These are phyloP conservation scores for Drosophila setosimentum DNA, from an alignment of 2,888 invertebrate genomes.

Conservation along the genomic window DNA sequence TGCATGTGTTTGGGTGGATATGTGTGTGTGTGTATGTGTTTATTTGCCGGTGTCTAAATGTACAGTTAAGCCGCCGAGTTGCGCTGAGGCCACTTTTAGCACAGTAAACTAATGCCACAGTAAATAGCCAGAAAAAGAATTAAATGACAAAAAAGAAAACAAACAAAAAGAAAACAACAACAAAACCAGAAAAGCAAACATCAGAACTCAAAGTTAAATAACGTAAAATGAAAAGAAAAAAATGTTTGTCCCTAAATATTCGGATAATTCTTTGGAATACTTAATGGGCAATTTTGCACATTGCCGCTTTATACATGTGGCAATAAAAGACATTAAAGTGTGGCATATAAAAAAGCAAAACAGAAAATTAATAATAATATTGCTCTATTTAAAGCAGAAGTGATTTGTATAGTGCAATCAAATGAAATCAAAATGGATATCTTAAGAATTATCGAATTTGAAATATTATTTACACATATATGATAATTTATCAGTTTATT, in stretches of 20 bases:
- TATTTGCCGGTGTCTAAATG: conserved; percentile 22
- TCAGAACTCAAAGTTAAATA: conserved; percentile 2
- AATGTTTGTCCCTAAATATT: conserved; percentile 1
- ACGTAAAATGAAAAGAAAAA: conserved; percentile 7
- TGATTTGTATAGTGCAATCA: neutral
- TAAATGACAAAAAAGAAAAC: conserved; percentile 1
- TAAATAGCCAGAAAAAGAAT: conserved; percentile 45
- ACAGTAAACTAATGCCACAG: conserved; percentile 72
- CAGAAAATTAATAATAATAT: neutral
- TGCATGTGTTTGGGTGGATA: conserved; percentile 10
- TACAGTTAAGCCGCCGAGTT: conserved; percentile 26
- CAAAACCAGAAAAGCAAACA: conserved; percentile 1
- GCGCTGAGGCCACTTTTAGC: conserved; percentile 47
- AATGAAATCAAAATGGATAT: neutral
- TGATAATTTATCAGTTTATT: neutral
- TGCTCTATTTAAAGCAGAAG: too few relatives aligned
- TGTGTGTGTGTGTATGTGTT: neutral
- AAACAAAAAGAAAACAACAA: neutral
- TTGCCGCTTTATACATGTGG: neutral
- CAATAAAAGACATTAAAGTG: neutral
- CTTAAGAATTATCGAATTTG: too few relatives aligned
- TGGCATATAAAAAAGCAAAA: neutral
- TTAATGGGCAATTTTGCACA: conserved; percentile 1
- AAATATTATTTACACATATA: too few relatives aligned
- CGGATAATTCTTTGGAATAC: conserved; percentile 10